Evolutionary conservation across 1,140 invertebrate genomes (phyloP).

Genomic region (Aradophagus sp.): DNA sequence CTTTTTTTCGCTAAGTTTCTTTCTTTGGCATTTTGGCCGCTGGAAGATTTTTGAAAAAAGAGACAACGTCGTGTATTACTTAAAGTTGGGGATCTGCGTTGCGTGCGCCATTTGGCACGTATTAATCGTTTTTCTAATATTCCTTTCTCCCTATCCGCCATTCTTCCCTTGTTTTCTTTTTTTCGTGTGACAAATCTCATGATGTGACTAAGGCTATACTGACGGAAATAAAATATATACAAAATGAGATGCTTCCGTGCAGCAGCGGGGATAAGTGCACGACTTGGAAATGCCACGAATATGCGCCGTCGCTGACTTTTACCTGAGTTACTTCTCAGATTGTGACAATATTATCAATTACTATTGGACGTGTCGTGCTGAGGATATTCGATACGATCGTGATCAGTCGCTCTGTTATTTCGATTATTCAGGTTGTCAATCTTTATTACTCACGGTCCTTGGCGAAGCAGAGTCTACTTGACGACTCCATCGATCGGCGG

Average conservation of each 20-base stretch:
- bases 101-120: too few relatives aligned
- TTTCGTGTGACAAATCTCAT: too few relatives aligned
- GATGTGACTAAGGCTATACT: slow-evolving; percentile 2
- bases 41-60: slow-evolving; percentile 9
- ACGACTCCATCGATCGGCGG: slow-evolving; percentile 52
- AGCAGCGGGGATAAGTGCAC: slow-evolving; percentile 1
- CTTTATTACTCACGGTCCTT: slow-evolving; percentile 34
- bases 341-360: slow-evolving; percentile 25
- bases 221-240: slow-evolving; percentile 54
- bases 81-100: background rate
- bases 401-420: slow-evolving; percentile 4
- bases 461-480: slow-evolving; percentile 48
- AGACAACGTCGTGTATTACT: background rate
- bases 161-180: too few relatives aligned
- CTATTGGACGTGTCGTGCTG: slow-evolving; percentile 19
- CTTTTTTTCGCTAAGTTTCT: background rate
- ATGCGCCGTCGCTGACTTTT: slow-evolving; percentile 30
- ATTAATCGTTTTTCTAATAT: too few relatives aligned
- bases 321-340: slow-evolving; percentile 54
- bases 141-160: too few relatives aligned
- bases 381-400: slow-evolving; percentile 12
- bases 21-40: slow-evolving; percentile 34
- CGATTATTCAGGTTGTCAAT: slow-evolving; percentile 13
- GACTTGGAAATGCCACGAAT: slow-evolving; percentile 24
- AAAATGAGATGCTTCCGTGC: slow-evolving; percentile 40